Evolutionary conservation across 2,888 invertebrate species (phyloP).

Genomic region (Flexamia atlantica): DNA sequence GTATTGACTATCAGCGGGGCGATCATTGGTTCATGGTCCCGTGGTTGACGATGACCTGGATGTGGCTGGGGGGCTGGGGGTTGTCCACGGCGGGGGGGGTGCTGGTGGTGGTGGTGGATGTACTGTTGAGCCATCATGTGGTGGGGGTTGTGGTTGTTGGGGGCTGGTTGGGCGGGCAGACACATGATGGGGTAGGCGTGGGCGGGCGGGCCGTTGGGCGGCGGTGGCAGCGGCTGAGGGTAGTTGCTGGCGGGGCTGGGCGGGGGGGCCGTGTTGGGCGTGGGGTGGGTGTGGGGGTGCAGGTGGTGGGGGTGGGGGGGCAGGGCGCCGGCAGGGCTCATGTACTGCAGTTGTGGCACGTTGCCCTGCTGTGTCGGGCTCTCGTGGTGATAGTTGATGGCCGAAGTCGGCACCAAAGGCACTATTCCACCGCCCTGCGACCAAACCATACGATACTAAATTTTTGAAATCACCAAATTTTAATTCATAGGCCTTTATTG

Average conservation of each 20-base stretch:
- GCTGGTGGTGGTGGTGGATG: conserved; percentile 67
- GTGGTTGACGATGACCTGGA: conserved; percentile 68
- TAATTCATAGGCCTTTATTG: too few species aligned
- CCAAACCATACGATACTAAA: too few species aligned
- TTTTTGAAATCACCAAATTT: too few species aligned
- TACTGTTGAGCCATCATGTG: conserved; percentile 72
- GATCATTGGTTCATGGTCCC: conserved; percentile 66
- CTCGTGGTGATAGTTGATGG: conserved; percentile 78
- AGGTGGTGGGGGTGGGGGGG: conserved; percentile 67
- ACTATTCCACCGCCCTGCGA: conserved; percentile 71
- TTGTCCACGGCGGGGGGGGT: conserved; percentile 62
- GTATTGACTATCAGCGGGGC: conserved; percentile 48
- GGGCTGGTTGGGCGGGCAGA: conserved; percentile 73
- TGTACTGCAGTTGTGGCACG: conserved; percentile 75
- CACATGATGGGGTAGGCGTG: conserved; percentile 78
- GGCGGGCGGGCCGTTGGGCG: conserved; percentile 73
- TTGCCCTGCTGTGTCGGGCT: conserved; percentile 73
- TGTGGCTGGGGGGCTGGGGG: conserved; percentile 65
- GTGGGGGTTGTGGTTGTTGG: conserved; percentile 75
- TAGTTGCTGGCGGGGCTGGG: conserved; percentile 74
- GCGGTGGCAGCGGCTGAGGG: conserved; percentile 75
- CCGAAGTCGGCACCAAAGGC: conserved; percentile 70
- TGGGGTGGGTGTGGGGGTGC: conserved; percentile 66
- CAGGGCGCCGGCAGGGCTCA: conserved; percentile 74
- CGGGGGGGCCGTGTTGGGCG: conserved; percentile 70